A percentile compares a stretch with the other conserved stretches of the same genome.
These are phyloP conservation scores for Macaria notata DNA, from an alignment of 2,888 invertebrate genomes.

Conservation along the genomic window DNA sequence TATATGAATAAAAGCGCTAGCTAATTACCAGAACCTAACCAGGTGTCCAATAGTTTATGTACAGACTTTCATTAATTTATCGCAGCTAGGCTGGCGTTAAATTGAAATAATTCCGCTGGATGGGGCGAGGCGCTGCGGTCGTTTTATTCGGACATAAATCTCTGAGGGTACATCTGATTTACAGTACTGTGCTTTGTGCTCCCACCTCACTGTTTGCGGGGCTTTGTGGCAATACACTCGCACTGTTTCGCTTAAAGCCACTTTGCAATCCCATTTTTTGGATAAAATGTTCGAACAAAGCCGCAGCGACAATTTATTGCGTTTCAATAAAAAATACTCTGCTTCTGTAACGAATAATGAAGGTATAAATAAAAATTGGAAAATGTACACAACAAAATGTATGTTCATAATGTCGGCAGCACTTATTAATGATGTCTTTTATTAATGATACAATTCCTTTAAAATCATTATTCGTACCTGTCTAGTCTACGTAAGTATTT, in stretches of 20 bases:
- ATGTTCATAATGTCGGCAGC: no score
- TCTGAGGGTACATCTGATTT: slow-evolving; percentile 68
- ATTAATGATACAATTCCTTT: no score
- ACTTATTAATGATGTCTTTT: no score
- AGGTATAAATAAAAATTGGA: no score
- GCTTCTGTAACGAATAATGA: no score
- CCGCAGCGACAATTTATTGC: no score
- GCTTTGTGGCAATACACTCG: slow-evolving; percentile 52
- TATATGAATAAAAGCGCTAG: slow-evolving; percentile 42
- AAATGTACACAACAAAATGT: no score
- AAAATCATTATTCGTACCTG: no score
- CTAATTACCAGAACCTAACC: slow-evolving; percentile 50
- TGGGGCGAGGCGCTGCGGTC: slow-evolving; percentile 56
- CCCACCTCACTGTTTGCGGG: slow-evolving; percentile 56
- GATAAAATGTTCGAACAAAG: slow-evolving; percentile 11
- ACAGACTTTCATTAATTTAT: slow-evolving; percentile 58
- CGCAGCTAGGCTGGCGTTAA: slow-evolving; percentile 56
- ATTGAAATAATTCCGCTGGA: slow-evolving; percentile 71
- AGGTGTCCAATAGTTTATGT: slow-evolving; percentile 46
- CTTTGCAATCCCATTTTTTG: slow-evolving; percentile 37
- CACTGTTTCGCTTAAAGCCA: slow-evolving; percentile 44
- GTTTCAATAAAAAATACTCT: no score
- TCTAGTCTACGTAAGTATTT: no score
- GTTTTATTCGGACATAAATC: slow-evolving; percentile 72
- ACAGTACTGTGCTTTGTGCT: slow-evolving; percentile 65